Percentiles rank a stretch among this genome's conserved stretches.
Evolutionary conservation across 2,888 invertebrate species (phyloP).

Genomic region (Andrena fulva): DNA sequence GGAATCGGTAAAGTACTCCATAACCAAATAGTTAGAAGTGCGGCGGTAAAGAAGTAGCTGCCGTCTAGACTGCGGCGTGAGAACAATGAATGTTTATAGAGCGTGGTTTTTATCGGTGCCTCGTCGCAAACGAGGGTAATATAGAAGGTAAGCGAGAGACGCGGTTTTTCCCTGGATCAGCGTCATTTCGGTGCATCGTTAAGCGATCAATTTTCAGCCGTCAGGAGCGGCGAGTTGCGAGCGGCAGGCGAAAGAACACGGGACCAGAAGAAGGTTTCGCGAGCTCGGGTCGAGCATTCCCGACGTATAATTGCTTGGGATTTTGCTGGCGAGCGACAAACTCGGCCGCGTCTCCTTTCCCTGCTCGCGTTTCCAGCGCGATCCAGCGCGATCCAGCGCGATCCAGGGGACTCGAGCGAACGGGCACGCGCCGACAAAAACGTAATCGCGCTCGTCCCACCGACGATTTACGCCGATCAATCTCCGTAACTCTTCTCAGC

Average conservation of each 20-base stretch:
- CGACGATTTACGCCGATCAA: constrained; percentile 59
- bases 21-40: neutral
- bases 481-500: constrained; percentile 55
- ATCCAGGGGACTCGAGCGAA: constrained; percentile 63
- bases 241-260: constrained; percentile 28
- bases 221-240: neutral
- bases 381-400: constrained; percentile 35
- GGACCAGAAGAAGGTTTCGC: constrained; percentile 35
- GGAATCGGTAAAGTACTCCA: no score
- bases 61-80: neutral
- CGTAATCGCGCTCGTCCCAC: constrained; percentile 78
- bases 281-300: constrained; percentile 72
- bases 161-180: neutral
- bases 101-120: neutral
- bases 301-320: constrained; percentile 78
- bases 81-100: constrained; percentile 6
- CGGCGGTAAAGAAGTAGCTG: neutral
- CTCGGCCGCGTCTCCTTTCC: constrained; percentile 62
- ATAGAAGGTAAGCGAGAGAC: neutral
- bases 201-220: constrained; percentile 45
- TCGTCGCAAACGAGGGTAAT: neutral
- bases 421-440: constrained; percentile 74
- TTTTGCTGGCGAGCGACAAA: constrained; percentile 80
- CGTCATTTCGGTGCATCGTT: constrained; percentile 1
- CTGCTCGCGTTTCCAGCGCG: constrained; percentile 55